These are phyloP conservation scores for Scaptomyza montana DNA, from an alignment of 1,140 invertebrate genomes.

Conservation along the genomic window DNA sequence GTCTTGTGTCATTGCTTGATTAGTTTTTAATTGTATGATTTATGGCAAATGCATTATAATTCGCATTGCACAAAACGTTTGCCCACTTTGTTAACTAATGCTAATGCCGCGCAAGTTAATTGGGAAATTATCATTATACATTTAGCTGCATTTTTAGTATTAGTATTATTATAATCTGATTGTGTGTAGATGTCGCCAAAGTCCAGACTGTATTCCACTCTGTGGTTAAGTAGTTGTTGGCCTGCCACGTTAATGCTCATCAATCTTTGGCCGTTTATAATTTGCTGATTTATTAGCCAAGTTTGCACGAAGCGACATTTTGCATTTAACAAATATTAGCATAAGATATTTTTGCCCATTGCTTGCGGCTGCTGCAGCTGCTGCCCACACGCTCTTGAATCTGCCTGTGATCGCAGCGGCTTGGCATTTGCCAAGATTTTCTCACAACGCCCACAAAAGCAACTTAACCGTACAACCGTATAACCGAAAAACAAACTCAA, in stretches of 20 bases:
- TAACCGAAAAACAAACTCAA: conserved; percentile 32
- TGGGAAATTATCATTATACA: conserved; percentile 76
- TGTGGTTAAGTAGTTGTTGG: conserved; percentile 19
- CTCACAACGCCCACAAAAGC: conserved; percentile 71
- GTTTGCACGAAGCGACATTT: conserved; percentile 76
- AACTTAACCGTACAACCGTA: background rate
- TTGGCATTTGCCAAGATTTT: conserved; percentile 70
- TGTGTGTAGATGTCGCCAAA: conserved; percentile 5
- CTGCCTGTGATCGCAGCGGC: conserved; percentile 23
- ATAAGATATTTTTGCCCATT: conserved; percentile 63
- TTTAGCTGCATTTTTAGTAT: background rate
- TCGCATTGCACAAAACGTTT: conserved; percentile 68
- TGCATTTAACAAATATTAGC: conserved; percentile 79
- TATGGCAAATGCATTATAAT: conserved; percentile 52
- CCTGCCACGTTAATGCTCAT: conserved; percentile 62
- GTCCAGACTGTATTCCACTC: background rate
- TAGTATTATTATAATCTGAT: conserved; percentile 1
- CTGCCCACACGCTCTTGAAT: conserved; percentile 49
- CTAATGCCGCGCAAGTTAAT: conserved; percentile 56
- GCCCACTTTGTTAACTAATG: conserved; percentile 62
- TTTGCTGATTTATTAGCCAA: conserved; percentile 73
- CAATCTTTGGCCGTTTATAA: conserved; percentile 74
- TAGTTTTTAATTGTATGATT: conserved; percentile 82
- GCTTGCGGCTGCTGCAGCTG: conserved; percentile 56
- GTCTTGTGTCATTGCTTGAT: conserved; percentile 78